These are phyloP conservation scores for Myxocyprinus asiaticus DNA, from an alignment of 2,113 vertebrate species.

Conservation along the genomic window DNA sequence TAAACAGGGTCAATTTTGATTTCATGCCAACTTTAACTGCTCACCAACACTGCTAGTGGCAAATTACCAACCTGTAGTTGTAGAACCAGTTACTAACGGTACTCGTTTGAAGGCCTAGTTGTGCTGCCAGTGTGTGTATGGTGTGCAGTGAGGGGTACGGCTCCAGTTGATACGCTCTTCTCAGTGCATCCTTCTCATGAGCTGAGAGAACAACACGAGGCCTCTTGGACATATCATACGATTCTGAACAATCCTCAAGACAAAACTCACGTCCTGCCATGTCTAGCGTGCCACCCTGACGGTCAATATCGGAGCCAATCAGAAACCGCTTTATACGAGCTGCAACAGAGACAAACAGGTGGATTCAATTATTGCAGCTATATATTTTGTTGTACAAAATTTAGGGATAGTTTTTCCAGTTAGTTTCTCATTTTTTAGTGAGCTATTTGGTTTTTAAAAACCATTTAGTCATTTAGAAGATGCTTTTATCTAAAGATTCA, in stretches of 20 bases:
- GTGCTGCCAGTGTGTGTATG: conserved; percentile 89
- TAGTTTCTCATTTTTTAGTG: too few species aligned
- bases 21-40: too few species aligned
- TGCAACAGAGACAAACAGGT: conserved; percentile 48
- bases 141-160: conserved; percentile 96
- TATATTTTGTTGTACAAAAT: too few species aligned
- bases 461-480: too few species aligned
- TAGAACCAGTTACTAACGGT: conserved; percentile 99
- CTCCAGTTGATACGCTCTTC: conserved; percentile 89
- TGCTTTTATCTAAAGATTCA: too few species aligned
- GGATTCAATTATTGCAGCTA: too few species aligned
- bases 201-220: conserved; percentile 88
- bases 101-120: conserved; percentile 93
- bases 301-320: conserved; percentile 85
- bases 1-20: too few species aligned
- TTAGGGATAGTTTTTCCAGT: too few species aligned
- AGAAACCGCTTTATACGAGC: conserved; percentile 91
- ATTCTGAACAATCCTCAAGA: conserved; percentile 69
- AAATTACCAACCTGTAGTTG: conserved; percentile 87
- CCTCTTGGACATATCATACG: conserved; percentile 76
- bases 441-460: too few species aligned
- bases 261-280: conserved; percentile 76
- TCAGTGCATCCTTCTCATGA: conserved; percentile 89
- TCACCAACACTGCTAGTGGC: too few species aligned
- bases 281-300: conserved; percentile 79